Percentiles rank a stretch among this genome's conserved stretches.
Conservation (phyloP, 2,797 vertebrate species). For the Lepilemur septentrionalis region DNA sequence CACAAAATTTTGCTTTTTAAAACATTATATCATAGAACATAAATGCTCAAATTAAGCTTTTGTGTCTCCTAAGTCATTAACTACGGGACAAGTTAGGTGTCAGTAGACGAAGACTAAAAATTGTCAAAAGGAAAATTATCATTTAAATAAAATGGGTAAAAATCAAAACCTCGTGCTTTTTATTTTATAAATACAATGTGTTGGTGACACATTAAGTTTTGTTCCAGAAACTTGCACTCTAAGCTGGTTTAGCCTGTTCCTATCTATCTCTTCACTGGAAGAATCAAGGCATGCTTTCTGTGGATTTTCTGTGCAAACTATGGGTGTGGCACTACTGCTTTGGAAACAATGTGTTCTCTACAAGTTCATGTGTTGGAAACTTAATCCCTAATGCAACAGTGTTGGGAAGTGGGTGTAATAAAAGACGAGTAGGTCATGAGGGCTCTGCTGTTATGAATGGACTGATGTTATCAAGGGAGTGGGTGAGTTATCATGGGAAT, state of each 20-base stretch:
- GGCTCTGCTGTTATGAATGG: background rate
- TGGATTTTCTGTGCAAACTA: background rate
- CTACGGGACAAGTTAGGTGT: background rate
- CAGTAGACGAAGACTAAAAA: background rate
- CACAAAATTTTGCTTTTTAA: slow-evolving; percentile 15
- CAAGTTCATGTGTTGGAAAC: background rate
- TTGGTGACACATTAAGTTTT: background rate
- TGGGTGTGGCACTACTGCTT: background rate
- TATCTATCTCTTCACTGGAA: background rate
- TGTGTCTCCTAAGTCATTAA: slow-evolving; percentile 16
- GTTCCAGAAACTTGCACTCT: background rate
- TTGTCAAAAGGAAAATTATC: background rate
- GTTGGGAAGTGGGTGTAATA: background rate
- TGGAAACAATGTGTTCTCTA: background rate
- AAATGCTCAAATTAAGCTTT: background rate
- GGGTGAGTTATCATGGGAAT: background rate
- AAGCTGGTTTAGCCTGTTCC: background rate
- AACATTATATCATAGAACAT: background rate
- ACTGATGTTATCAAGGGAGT: background rate
- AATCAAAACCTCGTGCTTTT: background rate
- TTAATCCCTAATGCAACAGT: background rate
- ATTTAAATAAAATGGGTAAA: background rate
- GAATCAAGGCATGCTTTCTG: background rate
- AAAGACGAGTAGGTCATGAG: background rate
- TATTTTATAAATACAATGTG: background rate